Percentiles rank a stretch among this genome's conserved stretches.
phyloP scores from a whole-genome alignment of 2,888 invertebrate species.

The Oligia strigilis region DNA sequence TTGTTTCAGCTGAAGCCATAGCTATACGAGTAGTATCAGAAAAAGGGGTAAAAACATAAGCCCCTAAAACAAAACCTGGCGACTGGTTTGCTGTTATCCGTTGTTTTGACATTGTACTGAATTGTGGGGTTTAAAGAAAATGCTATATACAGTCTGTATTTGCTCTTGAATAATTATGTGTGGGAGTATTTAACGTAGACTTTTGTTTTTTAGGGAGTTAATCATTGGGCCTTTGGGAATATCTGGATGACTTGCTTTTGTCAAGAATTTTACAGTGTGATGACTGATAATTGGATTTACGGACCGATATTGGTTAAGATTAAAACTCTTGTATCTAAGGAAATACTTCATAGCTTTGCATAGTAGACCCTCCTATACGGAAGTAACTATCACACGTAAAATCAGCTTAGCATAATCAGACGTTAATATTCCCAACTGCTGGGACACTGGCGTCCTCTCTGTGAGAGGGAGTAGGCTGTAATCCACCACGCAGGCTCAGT shows the following conservation, averaged over 20 bases:
- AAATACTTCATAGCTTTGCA: neutral
- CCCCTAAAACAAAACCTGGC: constrained; percentile 49
- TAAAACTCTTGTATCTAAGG: too few species aligned
- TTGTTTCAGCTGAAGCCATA: constrained; percentile 68
- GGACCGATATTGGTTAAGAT: neutral
- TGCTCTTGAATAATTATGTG: neutral
- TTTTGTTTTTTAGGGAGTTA: neutral
- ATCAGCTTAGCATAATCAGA: too few species aligned
- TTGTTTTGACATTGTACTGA: constrained; percentile 48
- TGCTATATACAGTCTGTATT: neutral
- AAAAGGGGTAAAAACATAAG: constrained; percentile 66
- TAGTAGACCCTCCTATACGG: neutral
- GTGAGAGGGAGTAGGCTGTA: too few species aligned
- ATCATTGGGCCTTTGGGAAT: neutral
- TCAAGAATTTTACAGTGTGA: neutral
- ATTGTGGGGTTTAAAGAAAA: constrained; percentile 31
- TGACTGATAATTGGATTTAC: neutral
- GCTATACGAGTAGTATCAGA: constrained; percentile 45
- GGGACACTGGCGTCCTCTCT: too few species aligned
- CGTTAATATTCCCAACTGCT: too few species aligned
- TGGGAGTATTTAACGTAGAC: neutral
- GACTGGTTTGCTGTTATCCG: constrained; percentile 34
- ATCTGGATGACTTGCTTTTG: neutral
- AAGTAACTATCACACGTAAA: too few species aligned
- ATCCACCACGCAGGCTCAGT: too few species aligned